These are phyloP conservation scores for Lamellibrachia luymesi DNA, from an alignment of 1,140 invertebrate genomes.

Conservation along the genomic window DNA sequence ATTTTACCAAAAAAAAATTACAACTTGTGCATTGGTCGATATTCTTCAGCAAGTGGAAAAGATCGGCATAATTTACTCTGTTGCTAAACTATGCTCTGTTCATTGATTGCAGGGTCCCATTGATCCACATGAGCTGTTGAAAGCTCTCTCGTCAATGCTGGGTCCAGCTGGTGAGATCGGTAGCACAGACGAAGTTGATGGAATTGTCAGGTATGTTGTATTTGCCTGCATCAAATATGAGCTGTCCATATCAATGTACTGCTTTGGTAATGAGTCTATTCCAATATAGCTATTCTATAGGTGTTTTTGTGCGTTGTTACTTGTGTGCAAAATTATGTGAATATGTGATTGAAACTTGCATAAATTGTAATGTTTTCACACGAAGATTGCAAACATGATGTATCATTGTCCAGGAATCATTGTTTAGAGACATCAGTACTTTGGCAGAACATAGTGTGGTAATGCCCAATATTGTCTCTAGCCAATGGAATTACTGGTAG, in stretches of 20 bases:
- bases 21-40: background rate
- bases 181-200: slow-evolving; percentile 78
- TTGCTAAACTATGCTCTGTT: background rate
- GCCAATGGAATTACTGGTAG: no score
- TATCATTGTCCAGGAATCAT: no score
- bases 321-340: no score
- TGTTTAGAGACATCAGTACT: no score
- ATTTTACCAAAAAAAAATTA: background rate
- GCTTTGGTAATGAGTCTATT: background rate
- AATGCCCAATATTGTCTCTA: no score
- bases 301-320: background rate
- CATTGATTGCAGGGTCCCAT: slow-evolving; percentile 73
- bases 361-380: no score
- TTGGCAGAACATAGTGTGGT: no score
- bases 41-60: background rate
- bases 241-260: background rate
- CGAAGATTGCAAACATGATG: no score
- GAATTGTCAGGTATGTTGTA: slow-evolving; percentile 69
- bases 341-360: no score
- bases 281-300: background rate
- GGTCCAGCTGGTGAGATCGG: slow-evolving; percentile 81
- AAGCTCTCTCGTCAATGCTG: slow-evolving; percentile 80
- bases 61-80: background rate
- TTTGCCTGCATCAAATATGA: background rate
- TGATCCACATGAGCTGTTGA: slow-evolving; percentile 82